These are phyloP conservation scores for Rhyzopertha dominica DNA, from an alignment of 1,140 invertebrate genomes.

Conservation along the genomic window DNA sequence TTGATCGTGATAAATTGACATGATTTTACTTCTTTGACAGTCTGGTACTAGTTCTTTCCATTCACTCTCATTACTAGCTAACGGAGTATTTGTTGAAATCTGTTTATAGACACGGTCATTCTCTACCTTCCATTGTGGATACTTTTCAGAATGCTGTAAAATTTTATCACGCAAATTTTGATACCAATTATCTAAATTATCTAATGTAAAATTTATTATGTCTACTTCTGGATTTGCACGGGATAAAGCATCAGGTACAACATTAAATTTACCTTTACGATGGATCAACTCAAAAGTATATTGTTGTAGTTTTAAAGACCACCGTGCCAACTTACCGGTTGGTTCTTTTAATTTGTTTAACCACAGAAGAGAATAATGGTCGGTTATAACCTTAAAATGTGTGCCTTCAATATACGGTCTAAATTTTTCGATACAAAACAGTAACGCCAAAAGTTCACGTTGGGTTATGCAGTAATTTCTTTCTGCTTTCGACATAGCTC, in stretches of 20 bases:
- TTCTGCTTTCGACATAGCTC: conserved; percentile 33
- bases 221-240: conserved; percentile 14
- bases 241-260: conserved; percentile 40
- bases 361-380: conserved; percentile 12
- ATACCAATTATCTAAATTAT: no score
- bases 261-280: conserved; percentile 36
- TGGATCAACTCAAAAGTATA: background rate
- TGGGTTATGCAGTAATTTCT: conserved; percentile 12
- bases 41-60: conserved; percentile 24
- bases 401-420: conserved; percentile 12
- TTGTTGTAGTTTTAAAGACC: background rate
- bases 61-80: conserved; percentile 6
- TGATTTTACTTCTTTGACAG: conserved; percentile 3
- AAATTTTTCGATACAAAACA: conserved; percentile 14
- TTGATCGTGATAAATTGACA: conserved; percentile 13
- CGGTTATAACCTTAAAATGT: conserved; percentile 6
- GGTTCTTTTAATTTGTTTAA: background rate
- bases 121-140: conserved; percentile 15
- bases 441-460: conserved; percentile 6
- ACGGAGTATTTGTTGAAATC: background rate
- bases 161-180: conserved; percentile 8
- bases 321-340: background rate
- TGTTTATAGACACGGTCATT: conserved; percentile 18
- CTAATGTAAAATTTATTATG: no score
- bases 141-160: background rate